These are phyloP conservation scores for Sinotaia quadrata DNA, from an alignment of 2,888 invertebrate species.

Conservation along the genomic window DNA sequence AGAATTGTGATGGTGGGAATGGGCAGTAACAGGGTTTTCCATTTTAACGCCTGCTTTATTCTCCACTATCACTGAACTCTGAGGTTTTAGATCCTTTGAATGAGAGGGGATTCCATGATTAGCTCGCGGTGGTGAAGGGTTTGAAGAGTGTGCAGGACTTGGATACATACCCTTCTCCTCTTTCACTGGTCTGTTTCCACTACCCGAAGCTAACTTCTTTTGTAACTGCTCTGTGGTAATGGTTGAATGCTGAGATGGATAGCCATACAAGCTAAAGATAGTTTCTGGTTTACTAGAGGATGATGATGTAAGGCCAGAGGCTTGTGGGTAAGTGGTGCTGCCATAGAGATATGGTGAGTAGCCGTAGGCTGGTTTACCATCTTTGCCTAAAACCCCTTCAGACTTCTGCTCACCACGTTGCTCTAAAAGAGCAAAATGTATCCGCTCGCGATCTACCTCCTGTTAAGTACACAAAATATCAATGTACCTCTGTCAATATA, in stretches of 20 bases:
- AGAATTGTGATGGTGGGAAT: slow-evolving; percentile 37
- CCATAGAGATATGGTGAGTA: slow-evolving; percentile 32
- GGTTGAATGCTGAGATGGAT: slow-evolving; percentile 69
- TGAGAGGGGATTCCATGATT: slow-evolving; percentile 49
- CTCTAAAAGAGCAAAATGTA: slow-evolving; percentile 9
- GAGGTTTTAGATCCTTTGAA: slow-evolving; percentile 54
- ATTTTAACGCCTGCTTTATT: slow-evolving; percentile 46
- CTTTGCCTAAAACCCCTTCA: slow-evolving; percentile 27
- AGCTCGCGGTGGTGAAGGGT: slow-evolving; percentile 28
- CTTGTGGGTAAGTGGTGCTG: slow-evolving; percentile 34
- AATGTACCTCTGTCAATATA: no score
- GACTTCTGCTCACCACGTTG: slow-evolving; percentile 30
- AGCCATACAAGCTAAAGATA: slow-evolving; percentile 71
- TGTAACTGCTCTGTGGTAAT: slow-evolving; percentile 70
- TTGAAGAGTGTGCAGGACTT: slow-evolving; percentile 3
- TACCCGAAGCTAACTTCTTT: slow-evolving; percentile 49
- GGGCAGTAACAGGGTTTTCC: slow-evolving; percentile 39
- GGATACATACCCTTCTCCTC: slow-evolving; percentile 42
- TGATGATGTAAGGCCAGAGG: slow-evolving; percentile 8
- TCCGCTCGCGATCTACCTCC: slow-evolving; percentile 18
- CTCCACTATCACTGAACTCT: slow-evolving; percentile 67
- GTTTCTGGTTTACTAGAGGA: slow-evolving; percentile 47
- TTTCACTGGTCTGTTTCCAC: slow-evolving; percentile 45
- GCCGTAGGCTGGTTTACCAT: slow-evolving; percentile 24
- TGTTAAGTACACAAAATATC: no score